Evolutionary conservation across 2,113 vertebrate species (phyloP), one percentile per base, ranked within the genome.

Genomic region (Sarotherodon lohbergeri): DNA sequence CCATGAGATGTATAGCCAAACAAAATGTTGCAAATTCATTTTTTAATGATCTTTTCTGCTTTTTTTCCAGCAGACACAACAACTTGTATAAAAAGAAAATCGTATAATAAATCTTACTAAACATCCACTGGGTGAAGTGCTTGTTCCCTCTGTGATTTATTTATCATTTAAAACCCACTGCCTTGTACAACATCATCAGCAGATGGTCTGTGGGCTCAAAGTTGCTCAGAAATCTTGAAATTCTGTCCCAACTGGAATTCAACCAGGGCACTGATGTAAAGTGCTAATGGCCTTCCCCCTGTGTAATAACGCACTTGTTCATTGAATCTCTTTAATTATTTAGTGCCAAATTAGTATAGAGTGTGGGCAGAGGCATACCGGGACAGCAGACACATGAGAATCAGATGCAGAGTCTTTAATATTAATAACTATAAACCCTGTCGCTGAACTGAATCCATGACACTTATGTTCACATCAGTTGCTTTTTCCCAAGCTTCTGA

Each of bases 261-360:
- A 92, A 59, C 78, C 63, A 80, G 78, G 90, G 59, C 81, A 85
- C 86, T 91, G 63, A 63, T 81, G 90, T 89, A 85, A 86, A 52
- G 82, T 50, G 48, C 90, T 93, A 92, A 94, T 93, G 90, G 27
- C 19, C 39, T 82, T 56, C 73, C 86, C 81, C 83, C 13, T 55
- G 88, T 93, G 89, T 86, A 86, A 87, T 83, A 82, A 88, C 48
- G 17, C 81, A 68, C 81, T 89, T 73, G 88, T 80, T 87, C 87
- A 59, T 89, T 90, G 52, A 76, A 82, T 80, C 56, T 71, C 22
- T 17, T 94, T 88, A 93, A 95, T 94, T 85, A 94, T 94, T 94
- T 90, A 92, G 78, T 14, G 48, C 3, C 54, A 86, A 34, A 92
- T 94, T 89, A 93, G 50, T 84, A 81, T 68, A 80, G 43, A 89